Conservation (phyloP, 2,797 vertebrate genomes). For the Varecia variegata region DNA sequence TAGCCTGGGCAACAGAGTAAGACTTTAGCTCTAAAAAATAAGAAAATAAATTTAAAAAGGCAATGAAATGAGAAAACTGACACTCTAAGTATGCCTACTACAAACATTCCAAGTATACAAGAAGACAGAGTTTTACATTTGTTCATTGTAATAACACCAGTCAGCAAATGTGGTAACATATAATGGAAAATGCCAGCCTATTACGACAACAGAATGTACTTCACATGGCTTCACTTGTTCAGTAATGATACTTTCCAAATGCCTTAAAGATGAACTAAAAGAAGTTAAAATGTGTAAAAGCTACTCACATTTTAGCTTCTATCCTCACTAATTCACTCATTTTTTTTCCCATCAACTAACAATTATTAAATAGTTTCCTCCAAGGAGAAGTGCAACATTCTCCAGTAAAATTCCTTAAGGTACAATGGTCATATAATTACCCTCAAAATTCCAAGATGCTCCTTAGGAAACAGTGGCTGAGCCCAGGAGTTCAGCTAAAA, state of each 20-base stretch:
- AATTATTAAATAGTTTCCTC: not conserved
- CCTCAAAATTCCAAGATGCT: not conserved
- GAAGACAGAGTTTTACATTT: not conserved
- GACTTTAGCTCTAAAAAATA: not conserved
- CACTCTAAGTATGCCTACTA: not conserved
- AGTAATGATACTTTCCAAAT: not conserved
- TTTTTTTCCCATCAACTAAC: not conserved
- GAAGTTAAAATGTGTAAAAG: not conserved
- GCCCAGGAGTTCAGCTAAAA: no score
- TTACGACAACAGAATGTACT: not conserved
- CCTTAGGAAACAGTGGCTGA: not conserved
- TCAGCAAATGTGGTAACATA: not conserved
- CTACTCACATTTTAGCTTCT: not conserved
- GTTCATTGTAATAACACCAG: not conserved
- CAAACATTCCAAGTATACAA: not conserved
- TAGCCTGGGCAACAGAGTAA: not conserved
- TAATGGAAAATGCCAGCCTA: not conserved
- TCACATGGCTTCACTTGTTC: not conserved
- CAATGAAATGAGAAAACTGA: not conserved
- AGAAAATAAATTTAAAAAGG: not conserved
- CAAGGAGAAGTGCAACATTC: not conserved
- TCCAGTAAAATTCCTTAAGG: not conserved
- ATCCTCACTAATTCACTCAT: not conserved
- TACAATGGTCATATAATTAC: not conserved
- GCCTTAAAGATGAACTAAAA: not conserved